Percentiles rank a stretch among this genome's conserved stretches.
These are phyloP conservation scores for Hydrophis major DNA, from an alignment of 2,797 vertebrate genomes.

Conservation along the genomic window DNA sequence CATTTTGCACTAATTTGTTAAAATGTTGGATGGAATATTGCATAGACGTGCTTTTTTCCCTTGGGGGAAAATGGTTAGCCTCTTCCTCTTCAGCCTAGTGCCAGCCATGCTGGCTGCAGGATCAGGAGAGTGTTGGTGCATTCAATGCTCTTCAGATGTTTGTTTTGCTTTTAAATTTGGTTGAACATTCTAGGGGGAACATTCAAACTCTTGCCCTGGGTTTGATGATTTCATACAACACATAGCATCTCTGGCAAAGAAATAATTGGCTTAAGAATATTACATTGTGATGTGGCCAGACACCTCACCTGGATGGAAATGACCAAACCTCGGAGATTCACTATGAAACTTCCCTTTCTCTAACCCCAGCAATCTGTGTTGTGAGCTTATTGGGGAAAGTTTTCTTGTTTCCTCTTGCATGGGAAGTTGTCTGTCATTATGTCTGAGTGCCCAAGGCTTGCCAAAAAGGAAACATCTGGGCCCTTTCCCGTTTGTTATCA, in stretches of 20 bases:
- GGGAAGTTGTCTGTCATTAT: slow-evolving; percentile 27
- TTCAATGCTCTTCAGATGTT: background rate
- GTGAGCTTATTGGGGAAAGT: background rate
- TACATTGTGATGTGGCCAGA: background rate
- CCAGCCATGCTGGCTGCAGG: background rate
- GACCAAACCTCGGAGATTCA: background rate
- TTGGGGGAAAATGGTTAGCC: background rate
- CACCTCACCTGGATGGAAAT: background rate
- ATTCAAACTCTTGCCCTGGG: background rate
- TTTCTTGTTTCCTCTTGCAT: background rate
- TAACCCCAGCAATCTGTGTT: background rate
- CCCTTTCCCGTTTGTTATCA: background rate
- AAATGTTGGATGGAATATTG: background rate
- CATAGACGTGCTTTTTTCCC: background rate
- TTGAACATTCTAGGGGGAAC: too few species aligned
- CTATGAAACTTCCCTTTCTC: background rate
- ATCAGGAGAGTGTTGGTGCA: background rate
- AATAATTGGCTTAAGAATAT: background rate
- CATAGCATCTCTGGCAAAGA: background rate
- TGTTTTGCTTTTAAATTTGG: background rate
- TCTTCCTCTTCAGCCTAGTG: background rate
- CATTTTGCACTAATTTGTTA: background rate
- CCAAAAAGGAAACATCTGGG: slow-evolving; percentile 38
- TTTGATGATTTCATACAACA: background rate
- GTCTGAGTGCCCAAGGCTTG: background rate